A percentile compares a stretch with the other conserved stretches of the same genome.
Conservation (phyloP, 2,888 invertebrate species). For the Polietes domitor region DNA sequence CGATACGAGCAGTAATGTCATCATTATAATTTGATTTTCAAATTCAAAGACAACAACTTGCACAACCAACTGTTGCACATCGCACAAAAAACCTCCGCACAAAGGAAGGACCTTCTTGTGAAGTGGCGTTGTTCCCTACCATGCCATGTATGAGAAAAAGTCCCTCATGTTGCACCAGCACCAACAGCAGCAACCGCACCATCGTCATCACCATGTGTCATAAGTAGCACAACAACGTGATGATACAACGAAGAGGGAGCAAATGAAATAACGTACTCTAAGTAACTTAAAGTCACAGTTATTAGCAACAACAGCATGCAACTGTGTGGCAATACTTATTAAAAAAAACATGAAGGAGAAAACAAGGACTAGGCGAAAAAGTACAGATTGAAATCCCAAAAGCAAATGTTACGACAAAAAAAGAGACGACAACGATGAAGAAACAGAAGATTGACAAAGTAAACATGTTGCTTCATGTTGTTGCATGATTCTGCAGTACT, state of each 20-base stretch:
- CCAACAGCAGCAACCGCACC: constrained; percentile 69
- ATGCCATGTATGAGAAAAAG: no score
- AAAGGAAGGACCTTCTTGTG: constrained; percentile 15
- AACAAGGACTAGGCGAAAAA: constrained; percentile 15
- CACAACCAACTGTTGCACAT: constrained; percentile 61
- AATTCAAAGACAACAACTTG: constrained; percentile 2
- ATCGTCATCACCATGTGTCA: constrained; percentile 59
- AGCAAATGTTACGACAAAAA: constrained; percentile 66
- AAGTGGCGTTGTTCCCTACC: constrained; percentile 30
- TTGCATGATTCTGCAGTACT: constrained; percentile 32
- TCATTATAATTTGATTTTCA: constrained; percentile 57
- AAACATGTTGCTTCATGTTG: constrained; percentile 68
- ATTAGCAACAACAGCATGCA: constrained; percentile 62
- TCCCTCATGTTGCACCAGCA: no score
- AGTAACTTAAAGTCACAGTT: constrained; percentile 49
- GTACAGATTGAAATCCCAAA: constrained; percentile 56
- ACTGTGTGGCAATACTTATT: constrained; percentile 46
- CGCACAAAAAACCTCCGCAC: constrained; percentile 28
- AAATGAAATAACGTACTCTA: constrained; percentile 14
- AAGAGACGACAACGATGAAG: constrained; percentile 34
- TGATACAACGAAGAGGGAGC: constrained; percentile 19
- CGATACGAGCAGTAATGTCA: constrained; percentile 37
- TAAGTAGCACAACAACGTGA: constrained; percentile 61
- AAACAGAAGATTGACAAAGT: constrained; percentile 65
- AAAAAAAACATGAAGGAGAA: constrained; percentile 27